Base-by-base conservation (phyloP, 2,888 invertebrate species). In the Schrankia costaestrigalis region DNA sequence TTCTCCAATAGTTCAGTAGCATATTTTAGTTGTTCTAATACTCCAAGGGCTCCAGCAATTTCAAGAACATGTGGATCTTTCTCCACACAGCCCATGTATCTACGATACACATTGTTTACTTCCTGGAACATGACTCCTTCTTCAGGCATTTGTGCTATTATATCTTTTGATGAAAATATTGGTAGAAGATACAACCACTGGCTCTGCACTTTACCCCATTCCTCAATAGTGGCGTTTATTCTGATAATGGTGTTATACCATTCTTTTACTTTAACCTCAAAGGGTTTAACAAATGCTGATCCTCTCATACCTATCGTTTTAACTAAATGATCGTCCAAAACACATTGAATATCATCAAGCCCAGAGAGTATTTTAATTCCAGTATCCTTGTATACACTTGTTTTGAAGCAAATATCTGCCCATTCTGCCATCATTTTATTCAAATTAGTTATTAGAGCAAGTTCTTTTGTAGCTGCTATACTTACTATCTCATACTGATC, bases 181-280 rank as follows among this genome's bases (percentile, higher is more conserved):
- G 96, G 96, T 52, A 96, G 86, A 42, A 96, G 84, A 70, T 96
- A 95, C 44, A 96, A 81, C 96, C 96, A 97, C 44, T 95, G 93
- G 31, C 92, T 90, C 82, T 96, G 96, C 13, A 95, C 94, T 87
- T 93, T 94, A 17, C 93, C 91, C 95, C 95, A 96, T 76, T 94
- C 94, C 41, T 95, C 94, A 23, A 96, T 90, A 3, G 95, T 94
- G 26, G 85, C 81, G 66, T 93, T 92, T 5, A 93, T 90, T 42
- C 93, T 84, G 1, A 88, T 68, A 22, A 96, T 89, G 65, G 92
- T 92, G 6, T 93, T 92, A 71, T 95, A 95, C 92, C 96, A 96
- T 2, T 89, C 79, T 63, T 89, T 91, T 0, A 92, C 92, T 74
- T 91, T 89, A 12, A 74, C 59, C 78, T 94, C 93, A 62, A 96